These are phyloP conservation scores for Danio albolineatus DNA, from an alignment of 2,797 vertebrate genomes.

Conservation along the genomic window DNA sequence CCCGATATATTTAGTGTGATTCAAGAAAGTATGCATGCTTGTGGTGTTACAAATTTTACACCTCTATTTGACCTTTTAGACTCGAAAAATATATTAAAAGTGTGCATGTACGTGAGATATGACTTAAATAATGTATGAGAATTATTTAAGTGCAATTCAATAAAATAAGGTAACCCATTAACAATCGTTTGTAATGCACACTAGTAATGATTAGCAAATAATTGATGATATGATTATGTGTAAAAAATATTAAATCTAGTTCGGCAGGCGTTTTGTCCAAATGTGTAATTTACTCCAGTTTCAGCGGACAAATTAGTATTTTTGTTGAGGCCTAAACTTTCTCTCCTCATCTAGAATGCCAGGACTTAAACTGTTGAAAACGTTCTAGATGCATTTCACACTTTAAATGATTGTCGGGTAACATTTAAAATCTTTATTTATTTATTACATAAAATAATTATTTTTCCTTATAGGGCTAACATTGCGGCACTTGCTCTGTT, in stretches of 20 bases:
- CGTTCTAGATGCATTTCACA: neutral
- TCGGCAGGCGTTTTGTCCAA: neutral
- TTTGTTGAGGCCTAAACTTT: slow-evolving; percentile 30
- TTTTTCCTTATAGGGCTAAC: slow-evolving; percentile 6
- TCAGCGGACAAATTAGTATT: neutral
- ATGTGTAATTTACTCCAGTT: neutral
- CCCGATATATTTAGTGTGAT: neutral
- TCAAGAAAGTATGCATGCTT: neutral
- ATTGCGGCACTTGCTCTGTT: neutral
- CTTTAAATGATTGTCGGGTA: neutral
- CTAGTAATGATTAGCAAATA: neutral
- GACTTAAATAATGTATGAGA: neutral
- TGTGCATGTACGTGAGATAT: neutral
- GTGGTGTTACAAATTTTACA: neutral
- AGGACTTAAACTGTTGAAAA: neutral
- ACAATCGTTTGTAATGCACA: neutral
- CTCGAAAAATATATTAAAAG: neutral
- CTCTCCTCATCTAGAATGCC: neutral
- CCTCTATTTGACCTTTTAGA: neutral
- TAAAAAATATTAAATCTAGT: neutral
- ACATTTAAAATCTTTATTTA: neutral
- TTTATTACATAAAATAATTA: no score
- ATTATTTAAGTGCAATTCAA: neutral
- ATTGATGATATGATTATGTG: neutral
- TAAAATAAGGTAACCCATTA: neutral